Percentiles rank a stretch among this genome's conserved stretches.
Evolutionary conservation across 1,140 invertebrate genomes (phyloP).

Genomic region (Drosophila virilis): DNA sequence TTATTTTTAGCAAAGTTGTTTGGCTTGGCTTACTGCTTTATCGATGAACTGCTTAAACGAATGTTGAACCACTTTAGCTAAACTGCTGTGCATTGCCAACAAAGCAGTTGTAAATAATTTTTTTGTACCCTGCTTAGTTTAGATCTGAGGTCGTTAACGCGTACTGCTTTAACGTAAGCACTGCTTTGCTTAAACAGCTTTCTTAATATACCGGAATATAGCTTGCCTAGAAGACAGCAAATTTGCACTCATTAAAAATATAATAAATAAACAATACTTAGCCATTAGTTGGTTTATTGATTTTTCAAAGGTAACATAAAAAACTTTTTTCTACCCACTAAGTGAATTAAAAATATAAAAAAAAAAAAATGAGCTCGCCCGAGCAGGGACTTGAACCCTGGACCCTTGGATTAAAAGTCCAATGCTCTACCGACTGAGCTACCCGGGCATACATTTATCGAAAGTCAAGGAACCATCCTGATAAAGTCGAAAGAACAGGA

Average conservation of each 20-base stretch:
- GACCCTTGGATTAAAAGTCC: conserved; percentile 92
- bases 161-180: background rate
- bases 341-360: conserved; percentile 8
- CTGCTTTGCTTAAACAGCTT: conserved; percentile 1
- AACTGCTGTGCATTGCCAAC: too few relatives aligned
- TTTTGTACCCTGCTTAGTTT: too few relatives aligned
- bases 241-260: background rate
- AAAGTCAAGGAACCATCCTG: background rate
- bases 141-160: too few relatives aligned
- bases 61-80: background rate
- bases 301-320: background rate
- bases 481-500: background rate
- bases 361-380: conserved; percentile 85
- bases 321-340: background rate
- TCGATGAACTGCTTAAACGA: background rate
- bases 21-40: conserved; percentile 7
- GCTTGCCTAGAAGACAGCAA: background rate
- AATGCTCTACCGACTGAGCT: conserved; percentile 92
- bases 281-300: background rate
- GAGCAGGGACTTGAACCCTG: conserved; percentile 92
- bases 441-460: conserved; percentile 86
- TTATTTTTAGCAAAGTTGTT: background rate
- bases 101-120: too few relatives aligned
- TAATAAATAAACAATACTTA: background rate
- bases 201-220: background rate